A percentile compares a stretch with the other conserved stretches of the same genome.
Evolutionary conservation across 2,888 invertebrate species (phyloP).

Genomic region (Labia minor): DNA sequence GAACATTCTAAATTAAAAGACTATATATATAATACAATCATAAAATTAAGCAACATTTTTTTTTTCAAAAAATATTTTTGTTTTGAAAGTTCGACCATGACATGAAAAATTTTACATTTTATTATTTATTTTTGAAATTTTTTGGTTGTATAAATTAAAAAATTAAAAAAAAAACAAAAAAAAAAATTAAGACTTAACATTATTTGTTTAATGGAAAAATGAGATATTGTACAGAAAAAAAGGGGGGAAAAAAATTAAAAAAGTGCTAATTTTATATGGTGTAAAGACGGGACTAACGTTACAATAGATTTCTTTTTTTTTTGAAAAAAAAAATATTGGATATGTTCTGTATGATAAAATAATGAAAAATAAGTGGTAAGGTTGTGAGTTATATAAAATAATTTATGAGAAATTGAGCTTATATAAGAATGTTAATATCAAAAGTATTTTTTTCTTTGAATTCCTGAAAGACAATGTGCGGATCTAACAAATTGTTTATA

Average conservation of each 20-base stretch:
- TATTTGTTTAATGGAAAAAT: neutral
- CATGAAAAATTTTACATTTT: neutral
- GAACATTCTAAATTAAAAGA: neutral
- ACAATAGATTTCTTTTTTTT: no score
- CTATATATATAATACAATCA: no score
- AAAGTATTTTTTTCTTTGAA: neutral
- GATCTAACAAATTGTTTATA: conserved; percentile 13
- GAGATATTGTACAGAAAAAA: neutral
- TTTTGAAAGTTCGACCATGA: conserved; percentile 5
- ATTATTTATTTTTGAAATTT: neutral
- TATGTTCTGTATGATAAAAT: no score
- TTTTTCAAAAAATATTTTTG: no score
- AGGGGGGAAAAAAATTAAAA: no score
- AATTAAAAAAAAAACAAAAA: neutral
- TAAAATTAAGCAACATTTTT: no score
- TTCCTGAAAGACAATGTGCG: conserved; percentile 13
- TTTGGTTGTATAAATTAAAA: no score
- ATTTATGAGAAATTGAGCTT: neutral
- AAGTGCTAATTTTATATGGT: no score
- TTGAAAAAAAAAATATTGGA: no score
- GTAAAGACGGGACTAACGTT: no score
- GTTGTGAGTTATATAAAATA: neutral
- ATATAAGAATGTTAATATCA: neutral
- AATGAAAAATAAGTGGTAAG: neutral
- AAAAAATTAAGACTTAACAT: neutral